Evolutionary conservation across 2,888 invertebrate species (phyloP), one percentile per base, ranked within the genome.

Genomic region (Dysmachus trigonus): DNA sequence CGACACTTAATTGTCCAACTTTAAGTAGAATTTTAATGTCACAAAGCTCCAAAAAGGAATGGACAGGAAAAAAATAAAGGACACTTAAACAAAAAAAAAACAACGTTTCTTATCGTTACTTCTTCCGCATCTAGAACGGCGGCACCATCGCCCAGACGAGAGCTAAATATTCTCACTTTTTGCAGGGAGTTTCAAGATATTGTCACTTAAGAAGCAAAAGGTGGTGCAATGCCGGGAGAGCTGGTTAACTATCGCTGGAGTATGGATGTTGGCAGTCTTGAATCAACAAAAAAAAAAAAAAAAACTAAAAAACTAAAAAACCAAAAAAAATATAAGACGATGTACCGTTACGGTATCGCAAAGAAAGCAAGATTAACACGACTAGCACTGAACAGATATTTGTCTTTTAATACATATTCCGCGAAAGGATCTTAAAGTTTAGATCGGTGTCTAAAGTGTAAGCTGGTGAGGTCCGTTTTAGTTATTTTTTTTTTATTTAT

Each of bases 281-380:
- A 10, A 79, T n/a, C 15, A 10, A 10, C 13, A 84, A 84, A 81
- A 84, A n/a, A n/a, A n/a, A n/a, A n/a, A n/a, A n/a, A n/a, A n/a
- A n/a, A n/a, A n/a, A n/a, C n/a, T n/a, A n/a, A n/a, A n/a, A n/a
- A n/a, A n/a, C n/a, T n/a, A n/a, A n/a, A n/a, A n/a, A n/a, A n/a
- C n/a, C n/a, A n/a, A n/a, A n/a, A n/a, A n/a, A n/a, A n/a, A n/a
- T n/a, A n/a, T n/a, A n/a, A 84, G 73, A 38, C 41, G n/a, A 22
- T 84, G n/a, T 84, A 84, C 84, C 84, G 84, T 84, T 84, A 84
- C 27, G 72, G 13, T 72, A 73, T 84, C 47, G 10, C 83, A 27
- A 84, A 62, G 72, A 18, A 84, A 84, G 73, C 47, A 72, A 84
- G 84, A 84, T 73, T 84, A 72, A 27, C 84, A 73, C 73, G 84